These are phyloP conservation scores for Linyphia triangularis DNA, from an alignment of 2,888 invertebrate species.

Conservation along the genomic window DNA sequence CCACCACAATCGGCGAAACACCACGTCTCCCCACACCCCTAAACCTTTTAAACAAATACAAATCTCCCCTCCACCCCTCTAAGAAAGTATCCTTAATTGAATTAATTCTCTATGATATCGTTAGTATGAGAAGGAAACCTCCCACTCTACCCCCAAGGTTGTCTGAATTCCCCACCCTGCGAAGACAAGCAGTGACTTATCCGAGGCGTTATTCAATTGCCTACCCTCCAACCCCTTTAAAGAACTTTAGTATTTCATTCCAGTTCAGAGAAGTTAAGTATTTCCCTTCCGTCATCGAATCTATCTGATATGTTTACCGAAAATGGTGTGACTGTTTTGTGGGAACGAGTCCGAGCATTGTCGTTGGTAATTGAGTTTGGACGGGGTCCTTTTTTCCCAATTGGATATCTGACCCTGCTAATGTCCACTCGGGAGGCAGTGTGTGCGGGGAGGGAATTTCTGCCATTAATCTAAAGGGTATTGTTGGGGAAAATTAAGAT, in stretches of 20 bases:
- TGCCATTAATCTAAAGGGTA: neutral
- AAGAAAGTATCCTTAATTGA: slow-evolving; percentile 68
- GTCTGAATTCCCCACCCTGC: slow-evolving; percentile 28
- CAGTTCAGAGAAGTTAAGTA: slow-evolving; percentile 11
- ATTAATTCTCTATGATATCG: slow-evolving; percentile 71
- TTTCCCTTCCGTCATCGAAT: slow-evolving; percentile 14
- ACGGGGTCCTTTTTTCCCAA: slow-evolving; percentile 34
- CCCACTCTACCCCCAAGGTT: slow-evolving; percentile 24
- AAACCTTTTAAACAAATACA: slow-evolving; percentile 70
- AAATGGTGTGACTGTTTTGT: slow-evolving; percentile 50
- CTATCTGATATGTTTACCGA: slow-evolving; percentile 49
- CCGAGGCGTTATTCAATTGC: slow-evolving; percentile 64
- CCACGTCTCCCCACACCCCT: slow-evolving; percentile 18
- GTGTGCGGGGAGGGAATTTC: neutral
- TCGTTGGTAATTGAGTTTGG: slow-evolving; percentile 48
- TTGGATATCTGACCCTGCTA: slow-evolving; percentile 46
- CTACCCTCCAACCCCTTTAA: neutral
- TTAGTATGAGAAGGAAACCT: slow-evolving; percentile 51
- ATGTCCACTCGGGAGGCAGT: slow-evolving; percentile 24
- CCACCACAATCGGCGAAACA: slow-evolving; percentile 42
- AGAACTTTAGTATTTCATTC: slow-evolving; percentile 32
- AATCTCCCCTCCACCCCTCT: slow-evolving; percentile 39
- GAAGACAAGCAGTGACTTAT: slow-evolving; percentile 50
- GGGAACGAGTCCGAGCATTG: slow-evolving; percentile 1
- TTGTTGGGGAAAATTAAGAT: slow-evolving; percentile 16